phyloP scores from a whole-genome alignment of 2,797 vertebrate species.

The Babyrousa celebensis region DNA sequence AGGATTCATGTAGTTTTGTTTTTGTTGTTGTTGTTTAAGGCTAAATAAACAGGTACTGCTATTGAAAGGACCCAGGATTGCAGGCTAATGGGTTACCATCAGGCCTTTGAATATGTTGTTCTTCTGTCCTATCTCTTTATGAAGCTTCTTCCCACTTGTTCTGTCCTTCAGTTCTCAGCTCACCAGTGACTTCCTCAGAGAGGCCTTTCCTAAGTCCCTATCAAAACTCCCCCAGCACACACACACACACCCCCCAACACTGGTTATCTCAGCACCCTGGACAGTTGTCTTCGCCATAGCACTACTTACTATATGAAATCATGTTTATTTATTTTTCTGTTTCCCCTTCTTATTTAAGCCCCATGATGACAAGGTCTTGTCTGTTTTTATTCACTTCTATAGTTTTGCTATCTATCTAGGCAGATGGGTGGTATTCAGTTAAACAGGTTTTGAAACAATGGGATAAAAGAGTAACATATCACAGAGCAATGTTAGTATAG shows the following conservation, averaged over 20 bases:
- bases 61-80: neutral
- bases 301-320: neutral
- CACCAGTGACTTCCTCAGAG: neutral
- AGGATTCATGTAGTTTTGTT: neutral
- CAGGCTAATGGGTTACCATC: neutral
- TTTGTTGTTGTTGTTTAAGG: neutral
- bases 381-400: neutral
- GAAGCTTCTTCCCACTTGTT: neutral
- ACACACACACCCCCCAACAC: neutral
- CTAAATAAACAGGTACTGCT: neutral
- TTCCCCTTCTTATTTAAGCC: neutral
- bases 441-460: constrained; percentile 26
- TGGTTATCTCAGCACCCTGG: neutral
- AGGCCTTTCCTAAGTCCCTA: neutral
- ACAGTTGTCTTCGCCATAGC: neutral
- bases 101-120: neutral
- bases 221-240: neutral
- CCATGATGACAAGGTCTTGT: neutral
- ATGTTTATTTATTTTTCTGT: neutral
- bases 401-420: neutral
- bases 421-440: neutral
- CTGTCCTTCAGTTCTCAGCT: neutral
- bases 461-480: constrained; percentile 20
- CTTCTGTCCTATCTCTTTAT: neutral
- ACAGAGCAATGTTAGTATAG: neutral